A percentile compares a stretch with the other conserved stretches of the same genome.
Conservation (phyloP, 2,113 vertebrate species). For the Apteryx mantelli region DNA sequence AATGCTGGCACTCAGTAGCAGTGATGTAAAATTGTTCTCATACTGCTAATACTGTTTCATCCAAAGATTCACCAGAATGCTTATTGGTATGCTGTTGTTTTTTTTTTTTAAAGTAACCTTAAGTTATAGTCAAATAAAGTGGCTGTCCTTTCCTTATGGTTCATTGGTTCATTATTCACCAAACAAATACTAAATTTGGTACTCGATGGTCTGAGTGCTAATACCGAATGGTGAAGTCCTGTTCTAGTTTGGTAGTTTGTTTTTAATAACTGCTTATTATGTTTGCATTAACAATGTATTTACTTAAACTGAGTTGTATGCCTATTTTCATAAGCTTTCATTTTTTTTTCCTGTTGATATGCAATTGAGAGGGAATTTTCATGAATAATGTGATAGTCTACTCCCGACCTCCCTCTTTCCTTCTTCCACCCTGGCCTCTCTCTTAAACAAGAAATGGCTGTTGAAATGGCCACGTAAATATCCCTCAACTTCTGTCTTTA, state of each 20-base stretch:
- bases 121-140: neutral
- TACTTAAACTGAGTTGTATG: neutral
- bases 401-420: too few relatives aligned
- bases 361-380: neutral
- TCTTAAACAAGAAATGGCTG: neutral
- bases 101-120: too few relatives aligned
- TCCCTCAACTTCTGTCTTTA: neutral
- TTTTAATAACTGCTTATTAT: neutral
- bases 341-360: neutral
- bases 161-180: neutral
- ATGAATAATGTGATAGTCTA: neutral
- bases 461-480: neutral
- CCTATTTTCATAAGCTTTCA: neutral
- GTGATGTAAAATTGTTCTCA: neutral
- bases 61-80: neutral
- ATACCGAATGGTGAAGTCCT: neutral
- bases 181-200: neutral
- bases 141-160: neutral
- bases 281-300: neutral
- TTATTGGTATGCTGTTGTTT: neutral
- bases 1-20: neutral
- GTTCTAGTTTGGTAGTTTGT: neutral
- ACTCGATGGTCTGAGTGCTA: neutral
- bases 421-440: neutral
- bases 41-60: neutral